Evolutionary conservation across 92 coral and sea anemone species (phyloP), one percentile per base, ranked within the genome.

Genomic region (Umimayanthus kanabou): DNA sequence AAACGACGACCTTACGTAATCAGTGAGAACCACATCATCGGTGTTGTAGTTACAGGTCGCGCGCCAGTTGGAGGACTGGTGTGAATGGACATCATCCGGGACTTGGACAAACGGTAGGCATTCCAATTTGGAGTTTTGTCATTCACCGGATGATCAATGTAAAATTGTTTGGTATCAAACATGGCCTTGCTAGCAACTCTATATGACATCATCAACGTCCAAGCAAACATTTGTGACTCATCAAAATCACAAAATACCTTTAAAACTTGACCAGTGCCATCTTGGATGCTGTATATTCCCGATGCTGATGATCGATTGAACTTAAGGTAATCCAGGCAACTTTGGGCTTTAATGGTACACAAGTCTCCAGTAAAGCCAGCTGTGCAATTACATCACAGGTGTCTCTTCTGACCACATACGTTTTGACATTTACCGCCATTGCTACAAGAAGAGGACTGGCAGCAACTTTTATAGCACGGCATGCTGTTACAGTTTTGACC

Each of bases 21-120:
- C 65, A 57, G 23, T 57, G 65, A 20, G 23, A 57, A 57, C 65
- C 3, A 57, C 65, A 22, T 2, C 65, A 2, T 85, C 76, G 20
- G 88, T 85, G 80, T 85, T 67, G 61, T 85, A 80, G 88, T 85
- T 85, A 42, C 88, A 85, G 53, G 88, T 85, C 4, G 88, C 88
- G 50, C 88, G 80, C 88, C 88, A 85, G 42, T 47, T 37, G 25
- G 67, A 71, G 80, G 39, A 42, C 9, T 71, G 2, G 49, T 47
- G 13, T 76, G 73, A 22, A 85, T 25, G 67, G 28, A 71, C 20
- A 22, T 47, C 80, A 85, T 85, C 40, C 73, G 37, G 75, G 28
- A 47, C n/a, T 71, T 78, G 37, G 88, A 85, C 6, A 67, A 47
- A n/a, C 88, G 80, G 70, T 85, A 85, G 20, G 73, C 25, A 26